These are phyloP conservation scores for Chrysaora quinquecirrha DNA, from an alignment of 30 jellyfish, hydroid and myxozoan species.

Conservation along the genomic window DNA sequence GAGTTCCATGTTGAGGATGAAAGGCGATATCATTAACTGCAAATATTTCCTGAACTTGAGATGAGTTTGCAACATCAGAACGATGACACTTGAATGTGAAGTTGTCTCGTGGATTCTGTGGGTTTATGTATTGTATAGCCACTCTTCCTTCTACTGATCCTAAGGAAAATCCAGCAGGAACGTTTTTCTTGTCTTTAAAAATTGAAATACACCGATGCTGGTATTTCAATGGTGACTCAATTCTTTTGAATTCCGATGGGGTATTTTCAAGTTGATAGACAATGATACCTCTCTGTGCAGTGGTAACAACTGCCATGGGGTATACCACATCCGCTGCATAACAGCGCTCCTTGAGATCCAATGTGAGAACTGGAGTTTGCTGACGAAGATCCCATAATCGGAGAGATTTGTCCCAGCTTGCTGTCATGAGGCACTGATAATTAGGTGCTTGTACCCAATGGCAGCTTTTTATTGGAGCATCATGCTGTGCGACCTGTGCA, in stretches of 20 bases:
- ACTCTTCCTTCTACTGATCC: conserved; percentile 98
- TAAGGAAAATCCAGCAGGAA: conserved; percentile 91
- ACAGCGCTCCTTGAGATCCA: conserved; percentile 78
- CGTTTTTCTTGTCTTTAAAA: conserved; percentile 86
- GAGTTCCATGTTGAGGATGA: conserved; percentile 95
- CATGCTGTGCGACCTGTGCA: conserved; percentile 73
- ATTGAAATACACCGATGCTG: conserved; percentile 92
- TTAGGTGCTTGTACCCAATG: conserved; percentile 95
- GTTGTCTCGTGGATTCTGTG: conserved; percentile 88
- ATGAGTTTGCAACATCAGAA: conserved; percentile 78
- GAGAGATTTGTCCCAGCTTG: conserved; percentile 90
- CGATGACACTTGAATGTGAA: conserved; percentile 97
- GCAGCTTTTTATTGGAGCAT: conserved; percentile 90
- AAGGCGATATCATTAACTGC: conserved; percentile 95
- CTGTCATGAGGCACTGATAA: conserved; percentile 91
- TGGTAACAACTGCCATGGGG: conserved; percentile 93
- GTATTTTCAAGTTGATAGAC: conserved; percentile 80
- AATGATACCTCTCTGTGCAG: conserved; percentile 88
- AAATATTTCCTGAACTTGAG: conserved; percentile 82
- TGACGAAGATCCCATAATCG: conserved; percentile 91
- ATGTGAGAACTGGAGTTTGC: conserved; percentile 68
- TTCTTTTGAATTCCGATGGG: conserved; percentile 84
- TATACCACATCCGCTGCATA: conserved; percentile 91
- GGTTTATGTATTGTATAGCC: conserved; percentile 92
- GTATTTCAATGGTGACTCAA: conserved; percentile 83